A percentile compares a stretch with the other conserved stretches of the same genome.
These are phyloP conservation scores for Dynastes hyllus DNA, from an alignment of 2,888 invertebrate species.

Conservation along the genomic window DNA sequence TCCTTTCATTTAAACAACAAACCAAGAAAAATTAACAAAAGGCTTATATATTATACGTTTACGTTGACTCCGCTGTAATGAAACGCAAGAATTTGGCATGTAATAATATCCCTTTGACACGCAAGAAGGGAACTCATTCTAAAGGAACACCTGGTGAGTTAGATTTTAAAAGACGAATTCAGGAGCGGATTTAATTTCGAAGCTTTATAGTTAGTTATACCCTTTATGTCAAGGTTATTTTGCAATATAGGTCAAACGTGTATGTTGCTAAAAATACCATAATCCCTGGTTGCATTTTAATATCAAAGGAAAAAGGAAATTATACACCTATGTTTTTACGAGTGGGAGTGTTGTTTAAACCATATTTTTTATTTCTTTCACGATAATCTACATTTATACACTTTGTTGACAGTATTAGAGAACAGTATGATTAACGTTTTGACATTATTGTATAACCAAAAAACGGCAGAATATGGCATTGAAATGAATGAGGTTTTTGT, in stretches of 20 bases:
- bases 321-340: too few species aligned
- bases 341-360: not conserved
- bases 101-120: conserved; percentile 25
- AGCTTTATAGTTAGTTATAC: conserved; percentile 29
- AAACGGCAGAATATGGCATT: not conserved
- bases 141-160: conserved; percentile 47
- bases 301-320: not conserved
- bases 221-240: conserved; percentile 47
- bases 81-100: conserved; percentile 2
- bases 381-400: not conserved
- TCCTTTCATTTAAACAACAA: not conserved
- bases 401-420: not conserved
- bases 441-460: conserved; percentile 15
- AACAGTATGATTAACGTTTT: conserved; percentile 11
- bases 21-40: not conserved
- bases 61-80: not conserved
- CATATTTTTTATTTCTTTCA: not conserved
- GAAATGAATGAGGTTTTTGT: conserved; percentile 23
- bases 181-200: conserved; percentile 29
- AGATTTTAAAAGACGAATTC: conserved; percentile 37
- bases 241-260: conserved; percentile 39
- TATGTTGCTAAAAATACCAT: conserved; percentile 10
- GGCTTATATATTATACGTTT: not conserved
- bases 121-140: conserved; percentile 28
- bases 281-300: not conserved